These are phyloP conservation scores for Sclerodermus sp. DNA, from an alignment of 2,888 invertebrate species.

Conservation along the genomic window DNA sequence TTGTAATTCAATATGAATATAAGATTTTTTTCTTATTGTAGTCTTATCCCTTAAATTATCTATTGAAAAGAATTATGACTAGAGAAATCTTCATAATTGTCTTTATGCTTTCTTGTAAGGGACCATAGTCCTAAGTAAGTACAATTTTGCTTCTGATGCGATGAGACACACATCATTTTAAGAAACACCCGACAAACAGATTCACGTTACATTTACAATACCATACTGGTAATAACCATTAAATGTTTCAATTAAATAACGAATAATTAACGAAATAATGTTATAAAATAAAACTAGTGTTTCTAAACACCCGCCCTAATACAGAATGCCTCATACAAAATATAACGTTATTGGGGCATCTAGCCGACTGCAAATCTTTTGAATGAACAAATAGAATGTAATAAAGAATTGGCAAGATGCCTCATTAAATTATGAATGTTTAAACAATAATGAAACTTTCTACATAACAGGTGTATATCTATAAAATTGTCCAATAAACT, in stretches of 20 bases:
- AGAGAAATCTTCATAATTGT: too few relatives aligned
- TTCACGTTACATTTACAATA: conserved; percentile 30
- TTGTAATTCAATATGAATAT: too few relatives aligned
- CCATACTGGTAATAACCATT: conserved; percentile 31
- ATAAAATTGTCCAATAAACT: conserved; percentile 54
- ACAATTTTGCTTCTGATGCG: too few relatives aligned
- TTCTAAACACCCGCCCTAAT: conserved; percentile 39
- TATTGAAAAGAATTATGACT: too few relatives aligned
- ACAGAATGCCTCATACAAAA: conserved; percentile 32
- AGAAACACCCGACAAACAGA: conserved; percentile 31
- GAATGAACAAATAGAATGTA: conserved; percentile 23
- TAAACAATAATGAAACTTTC: conserved; percentile 48
- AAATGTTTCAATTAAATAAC: conserved; percentile 30
- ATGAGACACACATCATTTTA: too few relatives aligned
- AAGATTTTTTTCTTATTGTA: too few relatives aligned
- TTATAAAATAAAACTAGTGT: conserved; percentile 36
- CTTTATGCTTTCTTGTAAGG: too few relatives aligned
- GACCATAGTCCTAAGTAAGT: too few relatives aligned
- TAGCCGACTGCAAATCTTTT: conserved; percentile 30
- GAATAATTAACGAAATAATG: conserved; percentile 26
- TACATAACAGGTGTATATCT: conserved; percentile 52
- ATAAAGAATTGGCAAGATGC: conserved; percentile 32
- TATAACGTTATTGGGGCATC: conserved; percentile 34
- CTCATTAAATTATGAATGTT: conserved; percentile 42
- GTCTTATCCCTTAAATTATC: too few relatives aligned